Percentiles rank a stretch among this genome's conserved stretches.
Evolutionary conservation across 2,888 invertebrate species (phyloP).

Genomic region (Thymelicus sylvestris): DNA sequence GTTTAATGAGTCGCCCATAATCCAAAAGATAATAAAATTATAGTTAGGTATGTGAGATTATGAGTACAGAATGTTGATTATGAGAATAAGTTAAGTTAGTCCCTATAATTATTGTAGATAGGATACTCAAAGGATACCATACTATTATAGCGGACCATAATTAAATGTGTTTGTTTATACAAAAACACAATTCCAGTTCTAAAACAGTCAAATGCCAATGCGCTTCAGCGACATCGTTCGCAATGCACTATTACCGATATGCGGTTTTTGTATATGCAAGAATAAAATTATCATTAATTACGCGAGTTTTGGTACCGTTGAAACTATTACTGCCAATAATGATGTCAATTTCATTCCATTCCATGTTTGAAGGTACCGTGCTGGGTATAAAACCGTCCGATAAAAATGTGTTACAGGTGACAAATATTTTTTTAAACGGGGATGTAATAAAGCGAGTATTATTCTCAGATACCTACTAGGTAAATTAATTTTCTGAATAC

Average conservation of each 20-base stretch:
- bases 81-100: too few species aligned
- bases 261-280: neutral
- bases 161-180: too few species aligned
- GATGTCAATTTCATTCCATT: constrained; percentile 20
- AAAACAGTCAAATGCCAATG: neutral
- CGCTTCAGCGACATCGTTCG: neutral
- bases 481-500: too few species aligned
- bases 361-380: constrained; percentile 2
- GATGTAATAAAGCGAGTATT: neutral
- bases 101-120: too few species aligned
- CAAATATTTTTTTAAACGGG: neutral
- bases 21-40: too few species aligned
- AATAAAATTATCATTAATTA: constrained; percentile 11
- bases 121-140: too few species aligned
- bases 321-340: constrained; percentile 1
- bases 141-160: too few species aligned
- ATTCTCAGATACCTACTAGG: neutral
- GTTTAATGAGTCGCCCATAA: too few species aligned
- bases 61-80: too few species aligned
- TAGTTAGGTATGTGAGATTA: too few species aligned
- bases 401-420: constrained; percentile 13
- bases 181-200: too few species aligned
- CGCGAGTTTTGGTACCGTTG: constrained; percentile 6
- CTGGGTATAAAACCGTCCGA: neutral
- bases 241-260: neutral